These are phyloP conservation scores for Himalopsyche anomala DNA, from an alignment of 2,888 invertebrate species.

Conservation along the genomic window DNA sequence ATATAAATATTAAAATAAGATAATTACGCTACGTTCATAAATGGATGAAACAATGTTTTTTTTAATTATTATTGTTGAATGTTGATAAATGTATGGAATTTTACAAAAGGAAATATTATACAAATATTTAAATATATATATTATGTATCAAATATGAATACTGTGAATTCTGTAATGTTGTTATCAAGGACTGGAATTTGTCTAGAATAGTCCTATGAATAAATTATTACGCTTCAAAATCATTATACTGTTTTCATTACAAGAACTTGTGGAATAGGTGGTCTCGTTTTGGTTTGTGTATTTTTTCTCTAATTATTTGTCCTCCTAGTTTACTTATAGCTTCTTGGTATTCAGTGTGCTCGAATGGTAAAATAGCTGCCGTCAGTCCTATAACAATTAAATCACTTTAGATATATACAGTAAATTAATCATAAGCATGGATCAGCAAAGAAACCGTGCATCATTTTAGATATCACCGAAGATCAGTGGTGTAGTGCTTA, in stretches of 20 bases:
- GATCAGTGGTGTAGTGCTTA: too few species aligned
- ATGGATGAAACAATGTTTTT: constrained; percentile 46
- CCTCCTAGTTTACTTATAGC: background rate
- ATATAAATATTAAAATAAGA: constrained; percentile 1
- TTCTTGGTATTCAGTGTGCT: background rate
- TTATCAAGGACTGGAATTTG: constrained; percentile 51
- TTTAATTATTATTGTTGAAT: constrained; percentile 55
- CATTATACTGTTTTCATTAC: background rate
- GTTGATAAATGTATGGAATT: constrained; percentile 56
- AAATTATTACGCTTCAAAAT: constrained; percentile 45
- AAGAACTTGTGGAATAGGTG: background rate
- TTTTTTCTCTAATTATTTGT: constrained; percentile 5
- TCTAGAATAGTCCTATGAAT: constrained; percentile 63
- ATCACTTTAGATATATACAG: too few species aligned
- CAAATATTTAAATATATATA: background rate
- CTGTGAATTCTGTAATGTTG: constrained; percentile 54
- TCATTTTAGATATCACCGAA: too few species aligned
- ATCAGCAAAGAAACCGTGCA: too few species aligned
- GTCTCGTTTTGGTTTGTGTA: background rate
- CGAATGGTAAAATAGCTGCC: too few species aligned
- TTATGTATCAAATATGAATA: background rate
- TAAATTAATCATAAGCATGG: too few species aligned
- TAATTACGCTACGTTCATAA: constrained; percentile 1
- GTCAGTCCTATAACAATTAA: too few species aligned
- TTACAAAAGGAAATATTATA: constrained; percentile 55